Base-by-base conservation (phyloP, 2,888 invertebrate species). In the Spicauda simplicius region DNA sequence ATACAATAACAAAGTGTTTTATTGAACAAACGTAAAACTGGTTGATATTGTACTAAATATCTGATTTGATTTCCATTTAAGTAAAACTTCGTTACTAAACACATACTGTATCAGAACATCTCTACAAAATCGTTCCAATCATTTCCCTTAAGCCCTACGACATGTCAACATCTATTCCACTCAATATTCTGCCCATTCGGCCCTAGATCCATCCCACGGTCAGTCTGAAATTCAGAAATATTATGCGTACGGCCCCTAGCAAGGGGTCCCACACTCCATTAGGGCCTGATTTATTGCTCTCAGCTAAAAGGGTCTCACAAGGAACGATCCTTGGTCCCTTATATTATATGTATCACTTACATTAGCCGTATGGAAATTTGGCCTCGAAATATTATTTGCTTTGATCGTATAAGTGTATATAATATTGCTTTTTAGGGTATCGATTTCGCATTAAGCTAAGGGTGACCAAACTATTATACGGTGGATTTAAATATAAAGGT, bases 271-370 rank as follows among this genome's bases (percentile, higher is more conserved):
- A 85, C 84, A 88, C 85, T 88, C 90, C 91, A 91, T 91, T 91
- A 91, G 78, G 85, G 76, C 76, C 87, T 91, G 91, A 91, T 91
- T 91, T 91, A 91, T 91, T 80, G 82, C 86, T 80, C 74, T 79
- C 82, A 83, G 85, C 88, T 90, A 91, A 91, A 91, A 91, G 91
- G 88, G 89, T 91, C 86, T 83, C 85, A 75, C 86, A 87, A 88
- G 88, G 86, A 86, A 78, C 85, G 78, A 80, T 85, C 81, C 83
- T 86, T 76, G 83, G 85, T 75, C 88, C 88, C 81, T 82, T 81
- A 77, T 80, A 85, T 80, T 45, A 45, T 84, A 84, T 82, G 80
- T 85, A 88, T 87, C 83, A 85, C 82, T 83, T 87, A 85, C 85
- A 90, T 89, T 88, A 88, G 86, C 80, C 82, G 81, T 87, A 90